These are phyloP conservation scores for Oryzias dopingdopingensis DNA, from an alignment of 2,797 vertebrate genomes.

Conservation along the genomic window DNA sequence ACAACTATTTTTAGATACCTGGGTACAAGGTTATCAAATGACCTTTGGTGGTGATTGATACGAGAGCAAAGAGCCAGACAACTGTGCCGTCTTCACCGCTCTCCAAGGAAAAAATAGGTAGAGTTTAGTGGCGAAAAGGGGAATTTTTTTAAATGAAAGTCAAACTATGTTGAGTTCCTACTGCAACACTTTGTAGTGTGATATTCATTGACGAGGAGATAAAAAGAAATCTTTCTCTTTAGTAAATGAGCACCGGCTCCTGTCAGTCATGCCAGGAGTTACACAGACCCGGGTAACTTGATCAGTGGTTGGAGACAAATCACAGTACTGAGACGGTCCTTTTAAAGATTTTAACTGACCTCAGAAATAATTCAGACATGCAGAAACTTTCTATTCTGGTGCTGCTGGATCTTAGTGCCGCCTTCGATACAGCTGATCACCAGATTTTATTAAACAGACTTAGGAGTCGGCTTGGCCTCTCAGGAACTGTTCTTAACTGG, in stretches of 20 bases:
- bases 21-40: slow-evolving; percentile 54
- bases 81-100: slow-evolving; percentile 8
- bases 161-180: too few species aligned
- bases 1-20: slow-evolving; percentile 58
- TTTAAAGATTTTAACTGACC: too few species aligned
- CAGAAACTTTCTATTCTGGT: too few species aligned
- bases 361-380: too few species aligned
- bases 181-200: not conserved
- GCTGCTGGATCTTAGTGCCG: too few species aligned
- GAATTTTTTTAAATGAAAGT: not conserved
- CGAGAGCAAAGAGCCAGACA: slow-evolving; percentile 38
- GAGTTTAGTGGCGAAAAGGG: slow-evolving; percentile 6
- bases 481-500: too few species aligned
- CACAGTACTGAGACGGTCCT: too few species aligned
- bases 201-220: not conserved
- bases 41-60: slow-evolving; percentile 52
- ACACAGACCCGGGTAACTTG: slow-evolving; percentile 36
- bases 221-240: not conserved
- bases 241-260: slow-evolving; percentile 25
- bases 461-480: too few species aligned
- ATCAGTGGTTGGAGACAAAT: slow-evolving; percentile 17
- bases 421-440: too few species aligned
- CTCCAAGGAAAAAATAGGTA: too few species aligned
- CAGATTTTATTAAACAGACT: too few species aligned
- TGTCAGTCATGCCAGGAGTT: slow-evolving; percentile 37